phyloP scores from a whole-genome alignment of 1,140 invertebrate species.

The Nilaparvata lugens region DNA sequence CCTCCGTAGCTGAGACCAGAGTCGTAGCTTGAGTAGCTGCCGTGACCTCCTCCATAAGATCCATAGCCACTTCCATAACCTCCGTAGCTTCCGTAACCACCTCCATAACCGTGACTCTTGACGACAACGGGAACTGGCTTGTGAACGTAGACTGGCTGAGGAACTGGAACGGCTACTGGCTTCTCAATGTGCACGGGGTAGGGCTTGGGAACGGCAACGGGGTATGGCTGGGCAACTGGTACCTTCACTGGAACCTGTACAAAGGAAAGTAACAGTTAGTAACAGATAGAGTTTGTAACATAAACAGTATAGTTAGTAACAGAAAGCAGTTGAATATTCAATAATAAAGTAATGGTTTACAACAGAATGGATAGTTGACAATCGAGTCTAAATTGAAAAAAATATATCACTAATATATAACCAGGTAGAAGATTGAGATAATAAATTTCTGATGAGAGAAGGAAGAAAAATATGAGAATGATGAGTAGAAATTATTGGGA shows the following conservation, averaged over 20 bases:
- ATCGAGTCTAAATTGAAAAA: no score
- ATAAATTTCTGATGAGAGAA: no score
- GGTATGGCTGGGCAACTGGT: constrained; percentile 19
- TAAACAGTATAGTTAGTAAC: no score
- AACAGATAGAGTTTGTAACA: no score
- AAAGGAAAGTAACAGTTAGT: not conserved
- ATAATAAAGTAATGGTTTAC: no score
- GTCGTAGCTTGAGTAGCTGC: constrained; percentile 7
- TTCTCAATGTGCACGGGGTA: constrained; percentile 19
- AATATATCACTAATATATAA: no score
- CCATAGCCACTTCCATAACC: not conserved
- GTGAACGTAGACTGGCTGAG: constrained; percentile 33
- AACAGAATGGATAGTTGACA: no score
- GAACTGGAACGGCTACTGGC: constrained; percentile 35
- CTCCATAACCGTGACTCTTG: constrained; percentile 8
- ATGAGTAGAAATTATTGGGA: no score
- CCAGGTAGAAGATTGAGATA: no score
- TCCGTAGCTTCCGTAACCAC: constrained; percentile 9
- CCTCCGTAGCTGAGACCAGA: constrained; percentile 1
- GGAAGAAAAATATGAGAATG: no score
- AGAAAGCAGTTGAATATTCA: no score
- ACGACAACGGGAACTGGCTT: constrained; percentile 19
- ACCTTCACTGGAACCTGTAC: constrained; percentile 18
- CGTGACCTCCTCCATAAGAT: constrained; percentile 8
- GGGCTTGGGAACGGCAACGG: constrained; percentile 20